Evolutionary conservation across 2,113 vertebrate genomes (phyloP).

Genomic region (Agapornis roseicollis): DNA sequence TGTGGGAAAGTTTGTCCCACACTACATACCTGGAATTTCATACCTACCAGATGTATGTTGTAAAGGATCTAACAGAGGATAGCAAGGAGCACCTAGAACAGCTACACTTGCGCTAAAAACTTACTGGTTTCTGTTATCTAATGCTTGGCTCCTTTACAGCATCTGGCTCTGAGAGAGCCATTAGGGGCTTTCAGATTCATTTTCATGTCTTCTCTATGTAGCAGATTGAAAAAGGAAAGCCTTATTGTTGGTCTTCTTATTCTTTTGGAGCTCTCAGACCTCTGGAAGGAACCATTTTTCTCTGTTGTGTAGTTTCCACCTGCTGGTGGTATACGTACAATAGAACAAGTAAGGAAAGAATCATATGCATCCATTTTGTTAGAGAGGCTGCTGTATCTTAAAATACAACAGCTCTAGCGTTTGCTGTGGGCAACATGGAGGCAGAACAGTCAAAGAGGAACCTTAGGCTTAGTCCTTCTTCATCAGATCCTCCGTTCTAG

Average conservation of each 20-base stretch:
- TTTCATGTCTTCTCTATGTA: background rate
- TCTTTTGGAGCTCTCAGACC: fast-evolving
- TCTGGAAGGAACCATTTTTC: background rate
- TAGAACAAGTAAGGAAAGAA: background rate
- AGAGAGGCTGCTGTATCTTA: background rate
- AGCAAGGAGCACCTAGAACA: background rate
- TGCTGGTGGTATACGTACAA: background rate
- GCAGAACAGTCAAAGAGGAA: background rate
- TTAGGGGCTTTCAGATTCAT: background rate
- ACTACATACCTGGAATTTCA: background rate
- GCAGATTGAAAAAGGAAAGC: background rate
- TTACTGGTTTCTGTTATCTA: background rate
- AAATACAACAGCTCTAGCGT: background rate
- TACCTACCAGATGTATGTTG: background rate
- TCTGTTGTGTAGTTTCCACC: background rate
- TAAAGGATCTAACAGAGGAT: background rate
- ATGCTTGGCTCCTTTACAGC: background rate
- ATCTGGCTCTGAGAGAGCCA: background rate
- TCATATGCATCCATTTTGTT: background rate
- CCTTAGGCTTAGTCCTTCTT: background rate
- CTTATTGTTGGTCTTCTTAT: background rate
- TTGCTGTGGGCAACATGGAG: background rate
- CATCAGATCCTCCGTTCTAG: background rate
- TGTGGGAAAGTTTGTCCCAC: background rate
- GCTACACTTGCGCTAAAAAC: background rate